phyloP scores from a whole-genome alignment of 2,113 vertebrate genomes.

The Dunckerocampus dactyliophorus region DNA sequence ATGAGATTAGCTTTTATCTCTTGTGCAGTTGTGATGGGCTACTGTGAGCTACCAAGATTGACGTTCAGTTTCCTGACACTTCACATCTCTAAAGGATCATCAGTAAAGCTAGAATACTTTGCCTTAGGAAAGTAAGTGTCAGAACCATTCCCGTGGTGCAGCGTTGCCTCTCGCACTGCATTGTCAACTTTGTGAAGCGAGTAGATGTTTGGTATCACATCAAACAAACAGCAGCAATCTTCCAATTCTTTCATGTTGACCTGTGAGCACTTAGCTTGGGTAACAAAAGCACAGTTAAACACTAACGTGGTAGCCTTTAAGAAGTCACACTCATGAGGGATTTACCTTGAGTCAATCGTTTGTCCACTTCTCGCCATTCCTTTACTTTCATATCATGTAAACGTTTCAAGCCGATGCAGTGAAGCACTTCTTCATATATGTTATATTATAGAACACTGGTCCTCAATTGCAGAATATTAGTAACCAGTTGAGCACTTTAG shows the following conservation, averaged over 20 bases:
- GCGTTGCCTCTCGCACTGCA: background rate
- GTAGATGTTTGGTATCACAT: background rate
- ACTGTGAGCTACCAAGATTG: slow-evolving; percentile 89
- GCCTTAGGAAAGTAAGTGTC: slow-evolving; percentile 90
- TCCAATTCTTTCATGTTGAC: background rate
- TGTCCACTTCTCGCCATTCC: too few relatives aligned
- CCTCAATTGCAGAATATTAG: too few relatives aligned
- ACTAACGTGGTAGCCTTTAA: too few relatives aligned
- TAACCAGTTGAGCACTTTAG: too few relatives aligned
- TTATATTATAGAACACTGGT: too few relatives aligned
- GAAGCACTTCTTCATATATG: too few relatives aligned
- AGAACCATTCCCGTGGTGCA: background rate
- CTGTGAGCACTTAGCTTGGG: too few relatives aligned
- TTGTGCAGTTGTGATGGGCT: slow-evolving; percentile 83
- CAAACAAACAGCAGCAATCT: slow-evolving; percentile 16
- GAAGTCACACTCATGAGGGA: too few relatives aligned
- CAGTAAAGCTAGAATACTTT: slow-evolving; percentile 86
- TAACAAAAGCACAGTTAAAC: too few relatives aligned
- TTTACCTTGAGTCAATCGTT: too few relatives aligned
- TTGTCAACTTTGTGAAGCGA: background rate
- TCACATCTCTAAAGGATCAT: slow-evolving; percentile 77
- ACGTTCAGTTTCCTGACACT: slow-evolving; percentile 82
- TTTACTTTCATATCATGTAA: too few relatives aligned
- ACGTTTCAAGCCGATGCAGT: too few relatives aligned
- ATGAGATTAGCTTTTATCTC: slow-evolving; percentile 29